Evolutionary conservation across 1,140 invertebrate genomes (phyloP).

Genomic region (Pinna nobilis): DNA sequence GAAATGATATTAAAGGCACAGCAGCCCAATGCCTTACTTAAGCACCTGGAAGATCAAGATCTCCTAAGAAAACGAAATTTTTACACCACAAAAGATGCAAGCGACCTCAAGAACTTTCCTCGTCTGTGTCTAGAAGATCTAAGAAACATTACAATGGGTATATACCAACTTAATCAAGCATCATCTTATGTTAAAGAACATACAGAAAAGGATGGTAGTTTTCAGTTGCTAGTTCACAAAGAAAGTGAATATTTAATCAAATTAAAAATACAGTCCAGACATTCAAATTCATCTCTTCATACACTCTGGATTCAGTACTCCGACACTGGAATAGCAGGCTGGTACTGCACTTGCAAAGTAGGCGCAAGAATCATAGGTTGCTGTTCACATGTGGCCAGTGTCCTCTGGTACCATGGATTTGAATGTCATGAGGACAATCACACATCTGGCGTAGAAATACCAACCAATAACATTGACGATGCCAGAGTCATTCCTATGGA

Average conservation of each 20-base stretch:
- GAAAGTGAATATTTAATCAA: background rate
- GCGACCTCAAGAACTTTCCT: background rate
- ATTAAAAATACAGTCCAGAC: background rate
- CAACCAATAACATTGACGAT: too few relatives aligned
- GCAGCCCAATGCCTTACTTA: too few relatives aligned
- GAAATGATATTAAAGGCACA: too few relatives aligned
- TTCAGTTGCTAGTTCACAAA: background rate
- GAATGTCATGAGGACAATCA: too few relatives aligned
- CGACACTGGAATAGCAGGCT: constrained; percentile 1
- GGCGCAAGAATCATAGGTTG: constrained; percentile 27
- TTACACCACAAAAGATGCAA: too few relatives aligned
- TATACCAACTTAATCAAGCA: constrained; percentile 18
- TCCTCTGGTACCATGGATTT: constrained; percentile 32
- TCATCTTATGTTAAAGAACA: constrained; percentile 15
- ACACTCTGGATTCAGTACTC: background rate
- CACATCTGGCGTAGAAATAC: too few relatives aligned
- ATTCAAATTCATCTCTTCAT: background rate
- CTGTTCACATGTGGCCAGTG: constrained; percentile 26
- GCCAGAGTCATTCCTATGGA: too few relatives aligned
- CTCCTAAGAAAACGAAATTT: too few relatives aligned
- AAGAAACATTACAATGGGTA: background rate
- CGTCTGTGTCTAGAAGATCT: background rate
- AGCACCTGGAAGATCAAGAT: too few relatives aligned
- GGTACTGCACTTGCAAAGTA: constrained; percentile 32
- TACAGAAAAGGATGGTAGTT: background rate